Evolutionary conservation across 2,888 invertebrate genomes (phyloP), one percentile per base, ranked within the genome.

Genomic region (Diploptera punctata): DNA sequence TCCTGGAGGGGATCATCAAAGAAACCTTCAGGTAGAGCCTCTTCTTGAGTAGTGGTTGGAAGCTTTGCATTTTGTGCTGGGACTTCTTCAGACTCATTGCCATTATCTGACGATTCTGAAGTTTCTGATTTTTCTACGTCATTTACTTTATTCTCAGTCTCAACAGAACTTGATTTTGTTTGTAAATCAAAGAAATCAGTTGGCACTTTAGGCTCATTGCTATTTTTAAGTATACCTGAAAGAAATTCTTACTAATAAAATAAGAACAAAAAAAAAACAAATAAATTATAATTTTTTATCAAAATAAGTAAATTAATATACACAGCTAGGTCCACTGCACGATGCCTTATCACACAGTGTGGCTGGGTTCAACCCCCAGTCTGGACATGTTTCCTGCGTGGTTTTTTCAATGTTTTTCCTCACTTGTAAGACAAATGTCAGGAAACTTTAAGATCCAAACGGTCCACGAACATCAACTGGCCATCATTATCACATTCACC

Each of bases 1-100:
- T 94, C 93, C 79, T 90, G 83, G 77, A 91, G 85, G 3, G 93
- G 93, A 81, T 94, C 93, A 86, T 95, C 94, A 82, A 94, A 95
- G 81, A 95, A 95, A 74, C 94, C 94, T 83, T 94, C 94, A 7
- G 94, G 94, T 75, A 94, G 86, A 10, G 84, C 26, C 33, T 80
- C 79, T 49, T 77, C 76, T 73, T 74, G 75, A 33, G 62, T 70
- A 4, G 26, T 24, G 1, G 19, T 19, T 13, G 29, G 18, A 26
- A 24, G 3, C 38, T 68, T 68, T 18, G 16, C 13, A 9, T 9
- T n/a, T n/a, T 68, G 24, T 43, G 21, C 16, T 43, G 4, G 9
- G 24, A 19, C 18, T 31, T 49, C 24, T 52, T 65, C 43, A 43
- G 18, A n/a, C 10, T 62, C 52, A n/a, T n/a, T n/a, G n/a, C n/a